Base-by-base conservation (phyloP, 30 jellyfish, hydroid and myxozoan genomes). In the Sanderia malayensis region DNA sequence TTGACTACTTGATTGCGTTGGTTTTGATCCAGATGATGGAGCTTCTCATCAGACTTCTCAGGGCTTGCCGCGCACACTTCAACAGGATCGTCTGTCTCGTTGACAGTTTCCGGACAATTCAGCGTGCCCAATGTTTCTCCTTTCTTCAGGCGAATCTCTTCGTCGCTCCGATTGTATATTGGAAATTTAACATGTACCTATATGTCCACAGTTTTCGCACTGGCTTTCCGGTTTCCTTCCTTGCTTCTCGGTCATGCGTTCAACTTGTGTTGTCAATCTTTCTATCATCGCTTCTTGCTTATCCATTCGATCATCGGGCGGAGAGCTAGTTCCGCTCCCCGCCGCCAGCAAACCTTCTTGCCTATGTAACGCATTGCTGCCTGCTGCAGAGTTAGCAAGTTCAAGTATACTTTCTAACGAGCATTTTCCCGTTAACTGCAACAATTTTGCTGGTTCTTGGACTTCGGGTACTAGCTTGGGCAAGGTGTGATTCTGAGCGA, bases 401-500 rank as follows among this genome's bases (percentile, higher is more conserved):
- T 61, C 74, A 2, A 61, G 19, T 7, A 61, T 59, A 24, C 49
- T 19, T 28, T 61, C 74, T 2, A 61, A 7, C 9, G 53, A 7
- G 53, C 49, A 28, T 2, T 9, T 61, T 6, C 74, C 49, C 59
- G 49, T 20, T 28, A 28, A 61, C 19, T 61, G 74, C 45, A 61
- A 61, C 22, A 61, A 23, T 61, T 28, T 61, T 61, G 74, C 74
- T 61, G 4, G 46, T 24, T 61, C 74, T 28, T 61, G 74, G 13
- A 61, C 18, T 7, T 59, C 24, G 13, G 49, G 13, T 9, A 4
- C 74, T 19, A 61, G 24, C 49, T 61, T 61, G 11, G 61, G 61
- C 74, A 61, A 28, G 13, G 24, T 24, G 19, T 23, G 74, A 28
- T 61, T 61, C 74, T 61, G 74, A 23, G 74, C 74, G 24, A 61